Percentiles rank a stretch among this genome's conserved stretches.
Conservation (phyloP, 2,113 vertebrate genomes). For the Scomber colias region DNA sequence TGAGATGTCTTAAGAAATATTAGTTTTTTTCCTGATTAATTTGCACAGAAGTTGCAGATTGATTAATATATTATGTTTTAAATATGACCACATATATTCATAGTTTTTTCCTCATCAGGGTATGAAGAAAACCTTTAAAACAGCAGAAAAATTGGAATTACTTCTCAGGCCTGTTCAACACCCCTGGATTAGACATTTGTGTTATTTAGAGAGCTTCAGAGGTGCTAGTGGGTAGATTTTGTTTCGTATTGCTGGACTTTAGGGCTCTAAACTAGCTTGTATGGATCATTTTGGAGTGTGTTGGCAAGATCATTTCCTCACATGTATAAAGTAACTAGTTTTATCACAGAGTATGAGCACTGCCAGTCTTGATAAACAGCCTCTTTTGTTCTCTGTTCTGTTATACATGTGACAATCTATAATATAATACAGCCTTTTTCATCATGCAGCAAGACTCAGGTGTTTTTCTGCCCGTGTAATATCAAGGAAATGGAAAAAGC, state of each 20-base stretch:
- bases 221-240: no score
- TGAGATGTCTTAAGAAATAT: no score
- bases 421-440: neutral
- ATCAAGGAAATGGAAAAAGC: neutral
- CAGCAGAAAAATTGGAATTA: no score
- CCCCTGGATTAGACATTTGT: no score
- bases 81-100: no score
- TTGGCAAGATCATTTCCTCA: neutral
- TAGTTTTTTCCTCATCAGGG: no score
- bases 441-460: neutral
- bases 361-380: neutral
- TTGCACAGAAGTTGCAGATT: no score
- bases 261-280: neutral
- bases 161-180: no score
- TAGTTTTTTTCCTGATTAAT: no score
- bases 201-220: no score
- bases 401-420: neutral
- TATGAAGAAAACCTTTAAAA: no score
- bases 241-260: neutral
- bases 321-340: neutral
- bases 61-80: no score
- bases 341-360: neutral
- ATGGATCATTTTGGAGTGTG: neutral
- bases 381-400: neutral
- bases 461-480: neutral